Percentiles rank a stretch among this genome's conserved stretches.
Conservation (phyloP, 2,797 vertebrate genomes). For the Aphelocoma californica region DNA sequence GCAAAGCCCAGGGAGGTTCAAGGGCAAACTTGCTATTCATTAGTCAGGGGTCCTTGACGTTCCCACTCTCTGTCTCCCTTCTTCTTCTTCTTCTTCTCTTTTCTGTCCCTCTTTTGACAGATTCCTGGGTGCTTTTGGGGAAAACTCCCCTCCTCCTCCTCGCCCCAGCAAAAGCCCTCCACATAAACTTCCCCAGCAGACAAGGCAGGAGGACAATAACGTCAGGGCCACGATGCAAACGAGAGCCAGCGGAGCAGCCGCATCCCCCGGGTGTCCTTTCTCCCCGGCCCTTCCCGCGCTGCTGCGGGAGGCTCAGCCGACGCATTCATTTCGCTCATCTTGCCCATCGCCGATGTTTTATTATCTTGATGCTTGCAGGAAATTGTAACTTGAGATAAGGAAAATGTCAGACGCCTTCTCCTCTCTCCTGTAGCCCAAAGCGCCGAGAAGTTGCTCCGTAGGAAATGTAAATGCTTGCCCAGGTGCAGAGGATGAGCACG, state of each 20-base stretch:
- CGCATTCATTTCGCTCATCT: background rate
- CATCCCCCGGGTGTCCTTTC: constrained; percentile 54
- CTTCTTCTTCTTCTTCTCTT: constrained; percentile 63
- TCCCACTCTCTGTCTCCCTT: constrained; percentile 69
- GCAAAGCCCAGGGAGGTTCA: constrained; percentile 82
- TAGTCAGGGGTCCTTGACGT: constrained; percentile 82
- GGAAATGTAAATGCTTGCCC: constrained; percentile 53
- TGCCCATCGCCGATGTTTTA: constrained; percentile 34
- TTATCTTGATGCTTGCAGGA: constrained; percentile 69
- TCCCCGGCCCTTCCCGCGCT: background rate
- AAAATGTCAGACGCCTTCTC: constrained; percentile 58
- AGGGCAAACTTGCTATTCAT: constrained; percentile 92
- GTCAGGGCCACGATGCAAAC: constrained; percentile 64
- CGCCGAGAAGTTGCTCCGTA: background rate
- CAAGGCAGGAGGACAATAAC: constrained; percentile 73
- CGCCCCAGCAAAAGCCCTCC: constrained; percentile 60
- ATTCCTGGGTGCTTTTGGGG: constrained; percentile 79
- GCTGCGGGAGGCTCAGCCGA: background rate
- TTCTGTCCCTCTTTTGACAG: constrained; percentile 74
- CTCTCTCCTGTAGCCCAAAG: constrained; percentile 44
- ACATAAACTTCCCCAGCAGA: constrained; percentile 70
- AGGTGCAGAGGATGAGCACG: constrained; percentile 29
- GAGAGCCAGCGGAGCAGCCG: constrained; percentile 16
- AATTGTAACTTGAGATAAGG: constrained; percentile 73
- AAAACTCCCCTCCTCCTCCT: constrained; percentile 63